Evolutionary conservation across 1,140 invertebrate genomes (phyloP), one percentile per base, ranked within the genome.

Genomic region (Lethocerus indicus): DNA sequence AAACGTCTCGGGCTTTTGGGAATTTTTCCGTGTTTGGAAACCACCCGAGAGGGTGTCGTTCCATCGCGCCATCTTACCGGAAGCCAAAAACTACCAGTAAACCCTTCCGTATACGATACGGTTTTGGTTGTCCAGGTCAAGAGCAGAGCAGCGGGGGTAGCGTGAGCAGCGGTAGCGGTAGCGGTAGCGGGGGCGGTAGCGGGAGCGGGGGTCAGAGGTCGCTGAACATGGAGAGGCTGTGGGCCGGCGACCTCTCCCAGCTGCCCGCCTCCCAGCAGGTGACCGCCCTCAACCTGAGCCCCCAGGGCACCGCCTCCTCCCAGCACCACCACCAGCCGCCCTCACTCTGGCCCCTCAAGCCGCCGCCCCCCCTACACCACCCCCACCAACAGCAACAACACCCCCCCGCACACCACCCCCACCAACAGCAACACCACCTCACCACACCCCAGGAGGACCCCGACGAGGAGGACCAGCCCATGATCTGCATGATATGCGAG

Each of bases 401-500:
- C n/a, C n/a, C n/a, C n/a, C n/a, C n/a, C n/a, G n/a, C n/a, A n/a
- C n/a, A n/a, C n/a, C n/a, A n/a, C n/a, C n/a, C 41, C 49, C 35
- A 23, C 54, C 35, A 56, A 54, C 56, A 68, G 68, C 54, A 65
- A 66, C 13, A 60, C n/a, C n/a, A n/a, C n/a, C n/a, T n/a, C 62
- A 53, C 23, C 46, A 50, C 20, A 42, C 18, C 59, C 64, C 35
- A 1, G 71, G 75, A 75, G 42, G 72, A 76, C 39, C 73, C 76
- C 45, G 85, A 89, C 53, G 87, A 91, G 51, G 86, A 89, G 52
- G 88, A 92, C 51, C 87, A 89, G 67, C 88, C 87, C 2, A 87
- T 94, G 80, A 90, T 95, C 48, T 96, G 92, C 64, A 94, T 94
- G 87, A 95, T 96, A 53, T 96, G 92, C 66, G 89, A 94, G 64